Evolutionary conservation across 2,888 invertebrate genomes (phyloP).

Genomic region (Caradrina kadenii): DNA sequence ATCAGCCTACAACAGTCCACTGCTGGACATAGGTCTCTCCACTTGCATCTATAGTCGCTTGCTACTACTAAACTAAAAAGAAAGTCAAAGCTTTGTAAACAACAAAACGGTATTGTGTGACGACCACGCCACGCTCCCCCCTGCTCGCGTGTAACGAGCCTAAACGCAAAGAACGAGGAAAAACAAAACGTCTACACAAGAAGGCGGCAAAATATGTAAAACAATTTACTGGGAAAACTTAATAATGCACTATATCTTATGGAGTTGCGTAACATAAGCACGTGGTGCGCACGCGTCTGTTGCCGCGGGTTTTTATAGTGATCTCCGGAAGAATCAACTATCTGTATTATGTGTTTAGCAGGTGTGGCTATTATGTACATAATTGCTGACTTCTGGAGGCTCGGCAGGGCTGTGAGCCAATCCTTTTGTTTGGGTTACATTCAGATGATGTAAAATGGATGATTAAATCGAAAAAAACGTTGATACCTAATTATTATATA

Average conservation of each 20-base stretch:
- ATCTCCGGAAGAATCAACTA: conserved; percentile 29
- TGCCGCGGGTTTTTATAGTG: conserved; percentile 25
- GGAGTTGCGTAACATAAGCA: conserved; percentile 21
- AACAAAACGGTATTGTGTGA: background rate
- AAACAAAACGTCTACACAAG: conserved; percentile 16
- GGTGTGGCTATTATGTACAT: conserved; percentile 22
- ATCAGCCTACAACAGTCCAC: too few species aligned
- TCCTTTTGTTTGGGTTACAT: background rate
- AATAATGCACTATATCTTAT: conserved; percentile 33
- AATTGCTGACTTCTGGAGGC: conserved; percentile 21
- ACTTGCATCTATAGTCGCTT: background rate
- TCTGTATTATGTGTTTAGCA: conserved; percentile 26
- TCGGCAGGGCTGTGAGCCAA: conserved; percentile 14
- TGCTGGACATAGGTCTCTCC: too few species aligned
- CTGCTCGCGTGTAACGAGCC: background rate
- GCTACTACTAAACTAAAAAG: background rate
- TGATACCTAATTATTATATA: too few species aligned
- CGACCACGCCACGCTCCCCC: background rate
- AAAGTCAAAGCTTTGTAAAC: background rate
- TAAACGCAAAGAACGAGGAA: conserved; percentile 33
- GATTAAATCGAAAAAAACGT: too few species aligned
- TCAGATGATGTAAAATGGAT: too few species aligned
- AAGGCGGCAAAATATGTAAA: conserved; percentile 23
- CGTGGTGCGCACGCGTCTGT: conserved; percentile 36
- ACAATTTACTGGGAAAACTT: conserved; percentile 36